Base-by-base conservation (phyloP, 1,140 invertebrate species). In the Drosophila punjabiensis region DNA sequence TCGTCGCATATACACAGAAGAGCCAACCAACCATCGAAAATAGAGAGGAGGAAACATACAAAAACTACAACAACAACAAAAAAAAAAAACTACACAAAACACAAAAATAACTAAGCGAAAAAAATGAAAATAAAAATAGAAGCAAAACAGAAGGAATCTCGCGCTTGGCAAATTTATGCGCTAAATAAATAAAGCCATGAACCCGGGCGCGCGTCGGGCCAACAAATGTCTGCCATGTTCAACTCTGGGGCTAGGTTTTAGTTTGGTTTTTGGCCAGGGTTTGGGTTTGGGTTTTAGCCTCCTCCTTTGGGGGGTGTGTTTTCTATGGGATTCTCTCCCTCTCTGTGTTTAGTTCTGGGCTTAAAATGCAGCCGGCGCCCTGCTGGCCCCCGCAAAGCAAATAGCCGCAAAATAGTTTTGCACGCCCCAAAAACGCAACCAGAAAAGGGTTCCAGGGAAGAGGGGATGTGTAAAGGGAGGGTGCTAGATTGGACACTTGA, bases 171-270 rank as follows among this genome's bases (percentile, higher is more conserved):
- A 89, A 89, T 89, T 89, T 89, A 89, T 89, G 86, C 86, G 85
- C 85, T 89, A 89, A 89, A 89, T 88, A 89, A 89, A 89, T 89
- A 89, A 89, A 89, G 85, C 86, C 85, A 90, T 89, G 86, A 90
- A 89, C 85, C 83, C 63, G 20, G 8, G 53, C 20, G 56, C 74
- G 78, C 70, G 68, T 35, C 68, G 45, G 55, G 45, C 70, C 70
- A 71, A 75, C 84, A 77, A 83, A 83, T 87, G 84, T 80, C 68
- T 80, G 68, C 68, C 60, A 55, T 45, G 52, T 64, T 55, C 43
- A 52, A 66, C 61, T 76, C 79, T 67, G 66, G 66, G 53, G 18
- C 32, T 41, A 16, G 65, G 45, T 60, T 48, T 61, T 61, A 37
- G 69, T 74, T 74, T 47, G 70, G 55, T 74, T 75, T 64, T 68